Evolutionary conservation across 2,888 invertebrate species (phyloP), one percentile per base, ranked within the genome.

Genomic region (Meta bourneti): DNA sequence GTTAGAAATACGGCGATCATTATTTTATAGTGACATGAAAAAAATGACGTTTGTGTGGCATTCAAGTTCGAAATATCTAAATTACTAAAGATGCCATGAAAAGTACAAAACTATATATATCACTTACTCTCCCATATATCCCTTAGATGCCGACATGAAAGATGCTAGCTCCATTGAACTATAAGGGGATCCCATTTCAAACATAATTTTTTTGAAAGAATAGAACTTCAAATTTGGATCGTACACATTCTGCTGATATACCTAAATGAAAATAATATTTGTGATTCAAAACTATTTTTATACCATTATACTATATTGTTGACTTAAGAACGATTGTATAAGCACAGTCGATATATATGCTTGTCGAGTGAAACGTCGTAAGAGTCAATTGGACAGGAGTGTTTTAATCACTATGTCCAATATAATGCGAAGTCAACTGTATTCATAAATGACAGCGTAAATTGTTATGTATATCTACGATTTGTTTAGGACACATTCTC

Each of bases 81-180:
- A 1, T 34, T 34, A 34, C 34, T 1, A n/a, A 2, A 34, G 34
- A 34, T 34, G 34, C 34, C 34, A 34, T 34, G 61, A 61, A 16
- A 8, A 61, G 51, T 7, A 34, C 75, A 72, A 83, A 51, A 19
- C 19, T 7, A 74, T n/a, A 34, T 74, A 78, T 0, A 94, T 79
- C 19, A 95, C 96, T 94, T 95, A 96, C 95, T 96, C 96, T 93
- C 96, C 96, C 96, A 96, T 96, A 94, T 95, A 96, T 70, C 97
- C 99, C 96, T 99, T 99, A 51, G 98, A 98, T 87, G 97, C 97
- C 0, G 99, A 98, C 97, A 99, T 98, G 96, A 98, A 99, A 87
- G 98, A 98, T 16, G 98, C 98, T 94, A 99, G 95, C 95, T 99
- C 99, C 96, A 98, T 96, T 71, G 95, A 94, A 93, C 95, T 95